Conservation (phyloP, 2,113 vertebrate species). For the Hippoglossus stenolepis region DNA sequence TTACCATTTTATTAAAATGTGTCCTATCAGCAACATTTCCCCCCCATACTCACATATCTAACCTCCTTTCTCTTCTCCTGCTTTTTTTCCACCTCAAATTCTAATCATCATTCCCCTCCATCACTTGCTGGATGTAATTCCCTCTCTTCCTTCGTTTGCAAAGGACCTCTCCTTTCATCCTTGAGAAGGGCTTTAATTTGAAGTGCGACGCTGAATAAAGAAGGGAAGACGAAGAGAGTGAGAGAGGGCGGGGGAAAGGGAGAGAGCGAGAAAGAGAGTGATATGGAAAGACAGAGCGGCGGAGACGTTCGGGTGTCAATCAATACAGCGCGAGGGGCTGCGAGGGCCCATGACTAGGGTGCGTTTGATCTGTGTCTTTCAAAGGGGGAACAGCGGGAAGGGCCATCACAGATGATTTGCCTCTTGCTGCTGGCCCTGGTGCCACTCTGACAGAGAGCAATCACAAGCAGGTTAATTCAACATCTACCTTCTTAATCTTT, state of each 20-base stretch:
- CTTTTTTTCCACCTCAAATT: slow-evolving; percentile 51
- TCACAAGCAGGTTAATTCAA: slow-evolving; percentile 84
- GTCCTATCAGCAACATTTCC: slow-evolving; percentile 72
- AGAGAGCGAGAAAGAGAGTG: slow-evolving; percentile 38
- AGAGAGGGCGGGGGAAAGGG: slow-evolving; percentile 4
- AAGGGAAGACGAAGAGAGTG: slow-evolving; percentile 54
- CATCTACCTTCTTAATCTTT: slow-evolving; percentile 82
- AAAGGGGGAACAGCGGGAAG: slow-evolving; percentile 78
- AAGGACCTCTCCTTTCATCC: slow-evolving; percentile 84
- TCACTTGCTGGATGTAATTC: slow-evolving; percentile 76
- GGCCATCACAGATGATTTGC: slow-evolving; percentile 86
- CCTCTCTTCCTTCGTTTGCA: slow-evolving; percentile 76
- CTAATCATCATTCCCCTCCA: slow-evolving; percentile 79
- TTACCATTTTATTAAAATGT: slow-evolving; percentile 77
- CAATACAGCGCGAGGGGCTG: slow-evolving; percentile 80
- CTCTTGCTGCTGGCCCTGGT: slow-evolving; percentile 79
- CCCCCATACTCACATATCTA: slow-evolving; percentile 47
- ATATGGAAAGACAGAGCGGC: slow-evolving; percentile 64
- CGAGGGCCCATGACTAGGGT: slow-evolving; percentile 67
- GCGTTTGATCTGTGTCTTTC: slow-evolving; percentile 88
- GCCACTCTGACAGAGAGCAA: slow-evolving; percentile 82
- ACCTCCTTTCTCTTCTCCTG: slow-evolving; percentile 47
- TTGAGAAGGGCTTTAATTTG: slow-evolving; percentile 85
- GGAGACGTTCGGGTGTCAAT: slow-evolving; percentile 86
- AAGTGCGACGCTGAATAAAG: slow-evolving; percentile 78